Evolutionary conservation across 2,113 vertebrate genomes (phyloP).

Genomic region (Solea senegalensis): DNA sequence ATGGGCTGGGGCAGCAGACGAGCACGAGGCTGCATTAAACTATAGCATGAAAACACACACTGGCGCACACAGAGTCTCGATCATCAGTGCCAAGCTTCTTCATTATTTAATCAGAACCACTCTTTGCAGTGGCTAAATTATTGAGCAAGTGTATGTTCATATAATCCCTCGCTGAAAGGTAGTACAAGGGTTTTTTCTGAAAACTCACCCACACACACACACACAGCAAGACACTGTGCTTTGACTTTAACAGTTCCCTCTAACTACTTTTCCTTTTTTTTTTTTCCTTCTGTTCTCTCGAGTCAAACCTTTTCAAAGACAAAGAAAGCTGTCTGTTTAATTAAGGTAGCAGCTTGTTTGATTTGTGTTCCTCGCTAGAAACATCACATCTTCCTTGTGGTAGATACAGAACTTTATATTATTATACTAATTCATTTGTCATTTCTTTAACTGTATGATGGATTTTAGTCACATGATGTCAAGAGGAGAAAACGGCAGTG

Average conservation of each 20-base stretch:
- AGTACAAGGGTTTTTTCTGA: constrained; percentile 67
- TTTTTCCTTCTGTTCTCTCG: constrained; percentile 20
- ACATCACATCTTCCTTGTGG: background rate
- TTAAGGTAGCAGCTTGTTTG: background rate
- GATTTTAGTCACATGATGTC: background rate
- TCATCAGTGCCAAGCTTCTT: constrained; percentile 72
- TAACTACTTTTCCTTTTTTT: constrained; percentile 4
- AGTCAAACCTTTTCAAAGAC: constrained; percentile 9
- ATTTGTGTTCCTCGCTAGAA: background rate
- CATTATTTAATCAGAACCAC: constrained; percentile 82
- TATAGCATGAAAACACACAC: constrained; percentile 9
- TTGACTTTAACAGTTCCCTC: constrained; percentile 27
- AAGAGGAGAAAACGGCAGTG: background rate
- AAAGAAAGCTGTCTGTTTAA: background rate
- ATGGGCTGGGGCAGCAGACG: constrained; percentile 30
- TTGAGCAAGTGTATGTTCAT: constrained; percentile 79
- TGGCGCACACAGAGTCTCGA: constrained; percentile 48
- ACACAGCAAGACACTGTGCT: constrained; percentile 26
- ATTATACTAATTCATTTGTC: too few relatives aligned
- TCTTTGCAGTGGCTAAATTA: constrained; percentile 78
- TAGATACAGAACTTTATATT: too few relatives aligned
- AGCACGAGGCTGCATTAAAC: constrained; percentile 41
- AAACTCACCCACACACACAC: constrained; percentile 58
- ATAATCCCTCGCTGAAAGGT: constrained; percentile 76
- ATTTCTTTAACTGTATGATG: background rate